Percentiles rank a stretch among this genome's conserved stretches.
Conservation (phyloP, 2,888 invertebrate genomes). For the Agonum fuliginosum region DNA sequence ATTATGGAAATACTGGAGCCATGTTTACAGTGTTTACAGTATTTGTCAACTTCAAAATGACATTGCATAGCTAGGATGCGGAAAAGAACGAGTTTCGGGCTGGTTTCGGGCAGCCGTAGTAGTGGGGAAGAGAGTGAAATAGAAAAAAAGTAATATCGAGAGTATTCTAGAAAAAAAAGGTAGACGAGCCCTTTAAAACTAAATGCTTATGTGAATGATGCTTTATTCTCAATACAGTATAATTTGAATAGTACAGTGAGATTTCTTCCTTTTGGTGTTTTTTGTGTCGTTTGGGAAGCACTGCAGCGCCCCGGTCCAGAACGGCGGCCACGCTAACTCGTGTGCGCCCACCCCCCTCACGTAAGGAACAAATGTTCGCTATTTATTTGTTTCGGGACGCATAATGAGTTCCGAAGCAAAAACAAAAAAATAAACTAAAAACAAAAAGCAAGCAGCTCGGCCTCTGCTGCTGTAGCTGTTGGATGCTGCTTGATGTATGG, state of each 20-base stretch:
- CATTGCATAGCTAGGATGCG: too few species aligned
- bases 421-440: conserved; percentile 59
- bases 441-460: conserved; percentile 36
- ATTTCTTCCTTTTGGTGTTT: background rate
- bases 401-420: conserved; percentile 65
- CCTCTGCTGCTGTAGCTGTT: too few species aligned
- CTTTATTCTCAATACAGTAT: too few species aligned
- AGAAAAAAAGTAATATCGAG: too few species aligned
- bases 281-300: background rate
- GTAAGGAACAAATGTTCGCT: conserved; percentile 57
- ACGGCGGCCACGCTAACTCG: background rate
- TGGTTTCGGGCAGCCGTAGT: background rate
- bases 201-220: too few species aligned
- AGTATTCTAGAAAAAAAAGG: too few species aligned
- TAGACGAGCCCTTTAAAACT: too few species aligned
- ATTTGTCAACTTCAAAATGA: too few species aligned
- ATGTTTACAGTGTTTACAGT: too few species aligned
- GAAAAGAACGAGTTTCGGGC: too few species aligned
- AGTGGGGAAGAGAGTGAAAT: too few species aligned
- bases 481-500: conserved; percentile 37
- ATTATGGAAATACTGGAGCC: too few species aligned
- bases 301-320: conserved; percentile 8
- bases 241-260: background rate
- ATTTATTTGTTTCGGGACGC: conserved; percentile 64
- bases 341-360: conserved; percentile 9